Evolutionary conservation across 2,888 invertebrate species (phyloP).

Genomic region (Neocrepidodera transversa): DNA sequence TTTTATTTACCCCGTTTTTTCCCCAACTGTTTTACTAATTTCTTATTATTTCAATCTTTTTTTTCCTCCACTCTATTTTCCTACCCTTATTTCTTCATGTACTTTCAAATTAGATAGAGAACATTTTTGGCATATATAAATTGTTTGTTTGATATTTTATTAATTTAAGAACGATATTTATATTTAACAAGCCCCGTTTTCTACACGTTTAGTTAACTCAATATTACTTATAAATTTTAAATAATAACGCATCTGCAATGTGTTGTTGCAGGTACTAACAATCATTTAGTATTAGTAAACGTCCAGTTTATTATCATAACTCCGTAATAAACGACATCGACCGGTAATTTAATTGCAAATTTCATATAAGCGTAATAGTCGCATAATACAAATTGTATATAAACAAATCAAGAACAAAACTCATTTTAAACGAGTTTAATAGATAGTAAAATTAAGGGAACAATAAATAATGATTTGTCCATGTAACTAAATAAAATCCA

Average conservation of each 20-base stretch:
- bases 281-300: conserved; percentile 13
- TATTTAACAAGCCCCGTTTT: no score
- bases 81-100: no score
- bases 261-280: conserved; percentile 7
- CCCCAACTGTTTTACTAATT: no score
- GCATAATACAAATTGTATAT: neutral
- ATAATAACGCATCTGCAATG: neutral
- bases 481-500: neutral
- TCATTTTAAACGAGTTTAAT: neutral
- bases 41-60: no score
- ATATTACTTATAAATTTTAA: neutral
- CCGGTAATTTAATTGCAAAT: conserved; percentile 11
- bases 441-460: neutral
- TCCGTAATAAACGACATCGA: conserved; percentile 9
- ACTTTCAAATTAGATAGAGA: no score
- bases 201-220: no score
- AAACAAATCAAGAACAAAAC: no score
- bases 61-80: no score
- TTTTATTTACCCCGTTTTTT: no score
- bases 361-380: conserved; percentile 1
- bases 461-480: neutral
- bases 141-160: no score
- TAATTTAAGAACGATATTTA: no score
- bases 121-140: no score
- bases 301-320: conserved; percentile 11